A percentile compares a stretch with the other conserved stretches of the same genome.
Conservation (phyloP, 1,140 invertebrate genomes). For the Pogonognathellus flavescens region DNA sequence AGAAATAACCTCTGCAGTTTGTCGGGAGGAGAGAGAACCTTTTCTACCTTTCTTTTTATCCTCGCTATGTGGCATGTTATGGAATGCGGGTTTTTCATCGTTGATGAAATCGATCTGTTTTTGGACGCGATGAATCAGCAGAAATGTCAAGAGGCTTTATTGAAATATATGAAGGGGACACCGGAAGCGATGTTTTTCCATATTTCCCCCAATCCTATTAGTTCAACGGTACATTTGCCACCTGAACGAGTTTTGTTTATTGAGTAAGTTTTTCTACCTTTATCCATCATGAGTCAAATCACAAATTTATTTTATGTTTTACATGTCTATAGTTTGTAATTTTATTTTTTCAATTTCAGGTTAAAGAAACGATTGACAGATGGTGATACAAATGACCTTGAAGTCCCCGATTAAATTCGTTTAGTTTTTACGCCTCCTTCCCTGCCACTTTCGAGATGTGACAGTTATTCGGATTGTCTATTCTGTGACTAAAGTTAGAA, state of each 20-base stretch:
- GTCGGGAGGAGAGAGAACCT: neutral
- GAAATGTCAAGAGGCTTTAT: neutral
- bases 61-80: neutral
- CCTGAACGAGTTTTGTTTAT: neutral
- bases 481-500: no score
- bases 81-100: neutral
- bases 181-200: neutral
- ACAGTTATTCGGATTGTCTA: no score
- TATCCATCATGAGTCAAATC: no score
- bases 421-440: no score
- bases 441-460: no score
- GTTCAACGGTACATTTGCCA: neutral
- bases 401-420: no score
- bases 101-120: neutral
- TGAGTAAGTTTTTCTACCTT: neutral
- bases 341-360: no score
- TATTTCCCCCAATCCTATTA: neutral
- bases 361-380: no score
- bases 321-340: no score
- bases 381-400: no score
- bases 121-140: neutral
- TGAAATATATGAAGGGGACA: neutral
- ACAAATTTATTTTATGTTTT: no score
- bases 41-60: neutral
- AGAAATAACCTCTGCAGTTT: neutral